Evolutionary conservation across 2,888 invertebrate genomes (phyloP), one percentile per base, ranked within the genome.

Genomic region (Hypercompe scribonia): DNA sequence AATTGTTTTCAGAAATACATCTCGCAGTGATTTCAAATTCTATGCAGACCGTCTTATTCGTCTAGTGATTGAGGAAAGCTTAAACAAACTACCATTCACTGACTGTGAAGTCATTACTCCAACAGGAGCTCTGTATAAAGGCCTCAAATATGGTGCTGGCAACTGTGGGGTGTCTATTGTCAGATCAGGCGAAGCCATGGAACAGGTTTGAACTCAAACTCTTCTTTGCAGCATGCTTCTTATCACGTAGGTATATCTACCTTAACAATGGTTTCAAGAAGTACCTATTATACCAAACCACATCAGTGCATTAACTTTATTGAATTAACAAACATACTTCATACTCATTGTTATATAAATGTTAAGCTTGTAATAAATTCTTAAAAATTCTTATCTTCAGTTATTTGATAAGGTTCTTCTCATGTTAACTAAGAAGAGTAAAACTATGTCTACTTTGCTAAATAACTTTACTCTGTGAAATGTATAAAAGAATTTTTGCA

Each of bases 141-240:
- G 99, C 0, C 96, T 99, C 0, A 98, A 98, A 87, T 99, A 99
- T 95, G 98, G 98, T 72, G 99, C 99, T 50, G 99, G 99, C 34
- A 99, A 99, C 93, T 99, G 99, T 92, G 99, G 99, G 4, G 99
- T 99, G 13, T 99, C 99, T 75, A 99, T 99, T 88, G 99, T 99
- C 65, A 96, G 98, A 73, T 98, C 98, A 42, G 98, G 98, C 54
- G 99, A 99, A 90, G 99, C 99, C n/a, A 99, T 99, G 99, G 99
- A 99, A 91, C 98, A 98, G 95, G 97, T 97, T 68, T 68, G 74
- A 68, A 28, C 10, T 46, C 3, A 31, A 31, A 24, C 10, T 64
- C 64, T 11, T 31, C 11, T 11, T 61, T 61, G 15, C 0, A 31
- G 3, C 31, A 61, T 61, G 11, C 31, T 28, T 15, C 8, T 36